phyloP scores from a whole-genome alignment of 2,113 vertebrate genomes.

The Alosa alosa region DNA sequence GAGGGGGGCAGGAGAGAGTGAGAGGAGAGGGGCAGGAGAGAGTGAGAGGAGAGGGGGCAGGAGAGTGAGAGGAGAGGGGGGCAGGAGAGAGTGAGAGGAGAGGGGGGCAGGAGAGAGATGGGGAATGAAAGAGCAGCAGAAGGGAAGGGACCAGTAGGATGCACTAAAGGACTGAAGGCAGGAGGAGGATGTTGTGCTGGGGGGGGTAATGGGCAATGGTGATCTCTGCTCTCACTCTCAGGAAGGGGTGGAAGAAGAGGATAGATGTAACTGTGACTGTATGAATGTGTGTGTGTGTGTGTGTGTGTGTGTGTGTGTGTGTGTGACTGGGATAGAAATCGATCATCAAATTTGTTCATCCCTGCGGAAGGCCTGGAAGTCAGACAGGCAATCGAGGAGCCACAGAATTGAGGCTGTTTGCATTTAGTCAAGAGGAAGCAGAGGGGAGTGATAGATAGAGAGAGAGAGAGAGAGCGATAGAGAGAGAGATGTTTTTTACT shows the following conservation, averaged over 20 bases:
- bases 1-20: conserved; percentile 29
- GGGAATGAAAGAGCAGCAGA: not conserved
- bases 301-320: too few relatives aligned
- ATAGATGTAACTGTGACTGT: not conserved
- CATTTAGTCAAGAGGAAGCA: conserved; percentile 58
- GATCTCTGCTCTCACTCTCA: conserved; percentile 37
- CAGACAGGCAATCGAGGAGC: conserved; percentile 47
- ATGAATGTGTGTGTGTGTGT: too few relatives aligned
- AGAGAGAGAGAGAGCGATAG: conserved; percentile 11
- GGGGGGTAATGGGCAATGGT: conserved; percentile 60
- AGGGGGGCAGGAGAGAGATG: not conserved
- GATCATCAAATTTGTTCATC: conserved; percentile 69
- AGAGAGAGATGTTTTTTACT: too few relatives aligned
- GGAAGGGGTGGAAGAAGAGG: conserved; percentile 8
- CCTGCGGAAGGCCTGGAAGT: conserved; percentile 59
- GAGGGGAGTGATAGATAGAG: conserved; percentile 63
- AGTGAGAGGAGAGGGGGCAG: not conserved
- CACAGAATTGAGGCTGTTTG: conserved; percentile 54
- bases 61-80: not conserved
- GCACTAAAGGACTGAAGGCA: not conserved
- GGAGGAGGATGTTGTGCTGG: not conserved
- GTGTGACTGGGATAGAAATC: conserved; percentile 39
- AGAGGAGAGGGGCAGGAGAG: conserved; percentile 1
- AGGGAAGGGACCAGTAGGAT: not conserved
- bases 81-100: conserved; percentile 34